Evolutionary conservation across 30 jellyfish, hydroid and myxozoan genomes (phyloP), one percentile per base, ranked within the genome.

Genomic region (Chrysaora quinquecirrha): DNA sequence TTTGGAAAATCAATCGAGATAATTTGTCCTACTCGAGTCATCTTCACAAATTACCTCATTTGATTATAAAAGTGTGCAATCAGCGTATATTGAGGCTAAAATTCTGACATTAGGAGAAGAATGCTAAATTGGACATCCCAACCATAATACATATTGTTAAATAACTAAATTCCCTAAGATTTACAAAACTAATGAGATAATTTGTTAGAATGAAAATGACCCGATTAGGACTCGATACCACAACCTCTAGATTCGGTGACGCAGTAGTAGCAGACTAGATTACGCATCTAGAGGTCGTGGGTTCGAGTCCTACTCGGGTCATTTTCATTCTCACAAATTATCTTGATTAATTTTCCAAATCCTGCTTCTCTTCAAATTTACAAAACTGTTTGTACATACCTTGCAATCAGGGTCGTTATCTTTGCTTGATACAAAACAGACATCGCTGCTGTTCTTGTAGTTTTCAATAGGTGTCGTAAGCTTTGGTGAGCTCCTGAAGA

Each of bases 401-500:
- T 52, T 52, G 68, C 68, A 52, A 52, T 52, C 68, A 19, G 25
- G 68, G 27, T 3, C 68, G 68, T 52, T 52, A 3, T 52, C 68
- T 52, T 52, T 52, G 68, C 12, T 19, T 52, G 27, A 9, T 19
- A 19, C 25, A 19, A 19, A 9, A 52, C 68, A 52, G 25, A 3
- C 68, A 9, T 52, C 68, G 12, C 58, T 43, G 58, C 68, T 9
- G 68, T 52, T 52, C 68, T 19, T 52, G 68, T 3, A 52, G 12
- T 19, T 52, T 52, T 52, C 25, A 52, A 52, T 19, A 52, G 68
- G 27, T 3, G 12, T 52, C 25, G 12, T 52, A 19, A 52, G 68
- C 12, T 3, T 19, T 52, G 68, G 68, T 52, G 25, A 52, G 68
- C 68, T 52, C 68, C 25, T 52, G 68, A 52, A 52, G 68, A 52